These are phyloP conservation scores for Hemaris fuciformis DNA, from an alignment of 2,888 invertebrate species.

Conservation along the genomic window DNA sequence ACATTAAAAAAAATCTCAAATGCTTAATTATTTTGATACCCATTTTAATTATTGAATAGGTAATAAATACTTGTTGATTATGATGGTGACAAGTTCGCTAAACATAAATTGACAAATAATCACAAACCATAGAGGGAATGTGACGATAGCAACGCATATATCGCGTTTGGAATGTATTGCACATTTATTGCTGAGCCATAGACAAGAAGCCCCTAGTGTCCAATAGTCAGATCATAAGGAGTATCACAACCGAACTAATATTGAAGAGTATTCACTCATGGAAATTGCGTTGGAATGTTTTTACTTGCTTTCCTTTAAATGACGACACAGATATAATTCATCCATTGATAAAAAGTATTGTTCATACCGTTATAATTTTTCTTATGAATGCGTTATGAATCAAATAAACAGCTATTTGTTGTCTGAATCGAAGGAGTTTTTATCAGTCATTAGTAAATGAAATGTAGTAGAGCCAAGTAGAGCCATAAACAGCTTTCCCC, in stretches of 20 bases:
- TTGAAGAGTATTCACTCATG: slow-evolving; percentile 13
- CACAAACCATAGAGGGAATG: slow-evolving; percentile 1
- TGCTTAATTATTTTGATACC: neutral
- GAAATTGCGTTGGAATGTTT: neutral
- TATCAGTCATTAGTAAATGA: too few relatives aligned
- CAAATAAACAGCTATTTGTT: too few relatives aligned
- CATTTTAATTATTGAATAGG: neutral
- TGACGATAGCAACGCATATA: slow-evolving; percentile 8
- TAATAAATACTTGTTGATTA: neutral
- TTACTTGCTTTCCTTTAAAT: neutral
- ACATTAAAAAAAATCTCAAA: neutral
- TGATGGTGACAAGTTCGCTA: neutral
- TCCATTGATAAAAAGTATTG: too few relatives aligned
- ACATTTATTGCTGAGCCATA: slow-evolving; percentile 11
- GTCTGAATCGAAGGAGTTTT: too few relatives aligned
- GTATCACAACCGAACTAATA: slow-evolving; percentile 20
- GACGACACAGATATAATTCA: too few relatives aligned
- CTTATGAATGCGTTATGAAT: too few relatives aligned
- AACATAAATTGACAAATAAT: slow-evolving; percentile 17
- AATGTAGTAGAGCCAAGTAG: too few relatives aligned
- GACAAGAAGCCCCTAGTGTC: neutral
- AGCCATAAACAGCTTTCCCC: too few relatives aligned
- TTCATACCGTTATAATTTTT: too few relatives aligned
- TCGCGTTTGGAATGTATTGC: slow-evolving; percentile 2
- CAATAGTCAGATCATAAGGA: slow-evolving; percentile 16